Evolutionary conservation across 2,888 invertebrate species (phyloP).

Genomic region (Nemoura dubitans): DNA sequence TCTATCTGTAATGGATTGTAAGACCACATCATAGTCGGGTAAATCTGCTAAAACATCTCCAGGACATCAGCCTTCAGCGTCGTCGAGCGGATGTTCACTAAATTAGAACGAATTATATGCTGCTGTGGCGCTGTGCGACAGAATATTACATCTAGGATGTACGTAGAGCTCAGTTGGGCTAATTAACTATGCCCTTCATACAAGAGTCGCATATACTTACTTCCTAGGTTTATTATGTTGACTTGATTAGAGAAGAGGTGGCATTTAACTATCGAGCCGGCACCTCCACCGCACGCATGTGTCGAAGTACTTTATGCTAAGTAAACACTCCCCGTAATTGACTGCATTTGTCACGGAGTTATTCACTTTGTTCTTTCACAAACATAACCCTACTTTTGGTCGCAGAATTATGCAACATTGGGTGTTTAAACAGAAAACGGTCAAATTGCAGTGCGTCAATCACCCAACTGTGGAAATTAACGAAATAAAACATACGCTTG

Average conservation of each 20-base stretch:
- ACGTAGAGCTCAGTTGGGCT: neutral
- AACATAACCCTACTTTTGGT: neutral
- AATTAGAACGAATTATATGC: neutral
- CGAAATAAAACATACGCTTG: neutral
- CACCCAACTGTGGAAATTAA: neutral
- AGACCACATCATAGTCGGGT: conserved; percentile 18
- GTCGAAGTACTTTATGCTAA: no score
- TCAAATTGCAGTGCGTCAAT: neutral
- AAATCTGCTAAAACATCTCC: neutral
- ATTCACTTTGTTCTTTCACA: neutral
- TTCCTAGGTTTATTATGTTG: neutral
- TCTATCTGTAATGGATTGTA: conserved; percentile 21
- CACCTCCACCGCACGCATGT: neutral
- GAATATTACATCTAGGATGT: neutral
- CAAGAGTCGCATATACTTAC: neutral
- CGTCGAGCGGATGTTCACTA: neutral
- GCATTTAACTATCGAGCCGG: neutral
- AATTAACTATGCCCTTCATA: neutral
- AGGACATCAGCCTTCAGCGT: neutral
- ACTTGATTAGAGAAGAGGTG: neutral
- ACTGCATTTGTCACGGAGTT: neutral
- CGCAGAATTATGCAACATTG: neutral
- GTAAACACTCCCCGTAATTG: no score
- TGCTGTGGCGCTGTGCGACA: neutral
- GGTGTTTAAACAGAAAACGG: neutral